A percentile compares a stretch with the other conserved stretches of the same genome.
phyloP scores from a whole-genome alignment of 2,888 invertebrate species.

The Drosophila percnosoma region DNA sequence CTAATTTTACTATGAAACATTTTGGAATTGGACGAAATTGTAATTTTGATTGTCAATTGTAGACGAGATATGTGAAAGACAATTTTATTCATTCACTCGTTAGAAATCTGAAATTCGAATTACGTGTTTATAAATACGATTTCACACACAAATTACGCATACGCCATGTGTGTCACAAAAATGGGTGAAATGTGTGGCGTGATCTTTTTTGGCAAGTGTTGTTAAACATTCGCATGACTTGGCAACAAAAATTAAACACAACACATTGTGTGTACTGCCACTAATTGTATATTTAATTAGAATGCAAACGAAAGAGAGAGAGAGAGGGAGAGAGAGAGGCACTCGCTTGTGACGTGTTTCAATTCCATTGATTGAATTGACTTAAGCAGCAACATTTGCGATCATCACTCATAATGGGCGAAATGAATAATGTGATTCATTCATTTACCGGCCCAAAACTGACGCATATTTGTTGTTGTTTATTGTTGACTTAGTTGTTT shows the following conservation, averaged over 20 bases:
- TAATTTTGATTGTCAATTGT: neutral
- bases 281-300: constrained; percentile 37
- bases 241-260: constrained; percentile 6
- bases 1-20: neutral
- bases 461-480: constrained; percentile 32
- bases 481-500: constrained; percentile 25
- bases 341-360: constrained; percentile 17
- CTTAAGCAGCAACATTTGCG: constrained; percentile 2
- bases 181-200: constrained; percentile 56
- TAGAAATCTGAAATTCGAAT: neutral
- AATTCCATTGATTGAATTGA: neutral
- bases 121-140: neutral
- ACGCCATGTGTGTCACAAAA: constrained; percentile 34
- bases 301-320: constrained; percentile 15
- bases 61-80: neutral
- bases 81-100: neutral
- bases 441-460: neutral
- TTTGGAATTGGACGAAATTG: neutral
- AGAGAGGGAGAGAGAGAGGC: neutral
- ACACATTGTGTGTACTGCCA: neutral
- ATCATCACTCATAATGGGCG: constrained; percentile 19
- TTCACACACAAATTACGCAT: constrained; percentile 49
- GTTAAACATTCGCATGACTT: constrained; percentile 42
- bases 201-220: constrained; percentile 59
- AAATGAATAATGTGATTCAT: constrained; percentile 42